Conservation (phyloP, 2,797 vertebrate genomes). For the Aplochiton taeniatus region DNA sequence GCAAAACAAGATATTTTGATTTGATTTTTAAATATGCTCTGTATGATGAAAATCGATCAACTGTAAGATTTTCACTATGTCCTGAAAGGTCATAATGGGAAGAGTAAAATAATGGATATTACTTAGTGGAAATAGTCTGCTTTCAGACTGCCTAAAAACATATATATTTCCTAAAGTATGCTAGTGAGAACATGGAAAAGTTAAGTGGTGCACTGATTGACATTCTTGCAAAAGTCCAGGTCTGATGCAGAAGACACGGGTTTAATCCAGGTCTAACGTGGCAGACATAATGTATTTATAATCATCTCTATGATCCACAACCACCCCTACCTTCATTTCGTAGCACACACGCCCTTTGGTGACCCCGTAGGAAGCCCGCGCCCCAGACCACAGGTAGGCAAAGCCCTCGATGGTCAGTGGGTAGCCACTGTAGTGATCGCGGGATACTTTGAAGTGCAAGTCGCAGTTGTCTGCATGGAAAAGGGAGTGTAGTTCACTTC, state of each 20-base stretch:
- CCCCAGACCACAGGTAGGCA: constrained; percentile 92
- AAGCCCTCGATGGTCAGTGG: constrained; percentile 94
- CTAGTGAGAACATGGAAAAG: no score
- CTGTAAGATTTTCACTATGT: no score
- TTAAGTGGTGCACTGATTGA: not conserved
- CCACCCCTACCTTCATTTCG: constrained; percentile 85
- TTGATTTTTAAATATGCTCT: no score
- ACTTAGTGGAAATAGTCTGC: no score
- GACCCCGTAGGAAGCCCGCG: constrained; percentile 86
- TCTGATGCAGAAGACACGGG: not conserved
- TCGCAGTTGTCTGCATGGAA: constrained; percentile 86
- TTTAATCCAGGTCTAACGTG: no score
- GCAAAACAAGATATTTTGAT: no score
- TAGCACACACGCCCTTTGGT: constrained; percentile 85
- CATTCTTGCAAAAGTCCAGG: not conserved
- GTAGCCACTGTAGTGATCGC: constrained; percentile 90
- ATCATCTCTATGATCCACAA: not conserved
- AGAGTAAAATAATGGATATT: not conserved
- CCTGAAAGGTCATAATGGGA: not conserved
- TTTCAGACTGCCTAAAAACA: no score
- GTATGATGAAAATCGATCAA: no score
- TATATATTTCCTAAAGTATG: no score
- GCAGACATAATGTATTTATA: no score
- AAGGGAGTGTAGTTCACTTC: not conserved
- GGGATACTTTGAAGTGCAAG: constrained; percentile 92